A percentile compares a stretch with the other conserved stretches of the same genome.
These are phyloP conservation scores for Myripristis murdjan DNA, from an alignment of 2,797 vertebrate genomes.

Conservation along the genomic window DNA sequence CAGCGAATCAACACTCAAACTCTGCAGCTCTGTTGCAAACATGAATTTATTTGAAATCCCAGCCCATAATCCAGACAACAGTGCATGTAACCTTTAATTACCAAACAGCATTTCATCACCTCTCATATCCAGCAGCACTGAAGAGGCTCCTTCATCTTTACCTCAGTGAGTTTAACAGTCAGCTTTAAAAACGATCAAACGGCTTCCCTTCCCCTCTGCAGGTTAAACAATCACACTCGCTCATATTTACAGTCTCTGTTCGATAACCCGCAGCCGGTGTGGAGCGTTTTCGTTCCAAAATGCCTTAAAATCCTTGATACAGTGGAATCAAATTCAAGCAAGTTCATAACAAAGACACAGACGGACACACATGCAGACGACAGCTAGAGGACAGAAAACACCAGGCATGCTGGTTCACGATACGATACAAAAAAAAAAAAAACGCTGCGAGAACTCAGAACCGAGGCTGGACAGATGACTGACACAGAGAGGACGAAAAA, in stretches of 20 bases:
- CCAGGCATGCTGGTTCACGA: conserved; percentile 10
- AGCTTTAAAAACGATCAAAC: too few species aligned
- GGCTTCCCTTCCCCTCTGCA: too few species aligned
- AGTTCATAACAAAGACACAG: conserved; percentile 1
- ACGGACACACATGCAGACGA: too few species aligned
- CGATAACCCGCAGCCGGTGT: too few species aligned
- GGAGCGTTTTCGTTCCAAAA: background rate
- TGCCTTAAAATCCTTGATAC: conserved; percentile 3
- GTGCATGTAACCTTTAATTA: background rate
- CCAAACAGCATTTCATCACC: too few species aligned
- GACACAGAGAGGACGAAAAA: too few species aligned
- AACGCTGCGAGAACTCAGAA: background rate
- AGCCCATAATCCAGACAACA: background rate
- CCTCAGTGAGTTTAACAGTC: too few species aligned
- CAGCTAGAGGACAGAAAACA: conserved; percentile 1
- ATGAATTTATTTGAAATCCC: conserved; percentile 55
- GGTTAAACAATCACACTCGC: too few species aligned
- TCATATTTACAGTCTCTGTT: too few species aligned
- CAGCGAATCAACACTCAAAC: background rate
- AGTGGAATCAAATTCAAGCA: background rate
- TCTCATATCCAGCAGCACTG: too few species aligned
- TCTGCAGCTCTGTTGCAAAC: conserved; percentile 35
- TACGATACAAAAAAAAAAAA: background rate
- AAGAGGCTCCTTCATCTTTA: too few species aligned
- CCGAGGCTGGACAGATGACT: background rate